phyloP scores from a whole-genome alignment of 2,797 vertebrate species.

The Oreonectes daqikongensis region DNA sequence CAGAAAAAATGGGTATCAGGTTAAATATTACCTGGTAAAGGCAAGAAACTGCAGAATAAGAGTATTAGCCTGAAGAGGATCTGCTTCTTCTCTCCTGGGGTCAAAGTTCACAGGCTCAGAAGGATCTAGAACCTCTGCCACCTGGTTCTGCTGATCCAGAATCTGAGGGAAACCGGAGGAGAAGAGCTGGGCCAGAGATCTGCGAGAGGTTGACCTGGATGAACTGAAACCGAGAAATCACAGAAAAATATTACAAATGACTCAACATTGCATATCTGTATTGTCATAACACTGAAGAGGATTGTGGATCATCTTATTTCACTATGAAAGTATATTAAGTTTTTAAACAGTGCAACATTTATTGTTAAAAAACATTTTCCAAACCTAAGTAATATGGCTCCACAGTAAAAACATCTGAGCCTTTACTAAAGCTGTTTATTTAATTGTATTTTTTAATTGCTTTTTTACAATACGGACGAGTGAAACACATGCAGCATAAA shows the following conservation, averaged over 20 bases:
- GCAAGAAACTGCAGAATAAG: conserved; percentile 91
- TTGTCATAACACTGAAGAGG: not conserved
- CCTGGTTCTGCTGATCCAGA: conserved; percentile 76
- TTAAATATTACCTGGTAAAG: conserved; percentile 82
- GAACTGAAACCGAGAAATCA: conserved; percentile 67
- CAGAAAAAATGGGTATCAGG: not conserved
- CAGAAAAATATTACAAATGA: not conserved
- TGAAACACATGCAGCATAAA: conserved; percentile 19
- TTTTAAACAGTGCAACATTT: conserved; percentile 1
- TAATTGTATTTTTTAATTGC: not conserved
- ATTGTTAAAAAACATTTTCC: not conserved
- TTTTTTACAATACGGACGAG: conserved; percentile 1
- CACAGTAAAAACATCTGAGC: not conserved
- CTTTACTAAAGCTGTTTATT: not conserved
- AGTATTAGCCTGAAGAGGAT: conserved; percentile 84
- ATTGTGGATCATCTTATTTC: not conserved
- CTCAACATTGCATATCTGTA: not conserved
- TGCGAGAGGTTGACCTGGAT: conserved; percentile 76
- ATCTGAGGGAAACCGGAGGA: conserved; percentile 84
- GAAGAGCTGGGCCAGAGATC: conserved; percentile 79
- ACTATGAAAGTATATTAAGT: not conserved
- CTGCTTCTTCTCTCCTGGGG: conserved; percentile 82
- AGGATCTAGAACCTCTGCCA: conserved; percentile 79
- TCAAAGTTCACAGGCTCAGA: conserved; percentile 73
- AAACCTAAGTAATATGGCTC: not conserved